phyloP scores from a whole-genome alignment of 2,888 invertebrate species.

The Drosophila greeni region DNA sequence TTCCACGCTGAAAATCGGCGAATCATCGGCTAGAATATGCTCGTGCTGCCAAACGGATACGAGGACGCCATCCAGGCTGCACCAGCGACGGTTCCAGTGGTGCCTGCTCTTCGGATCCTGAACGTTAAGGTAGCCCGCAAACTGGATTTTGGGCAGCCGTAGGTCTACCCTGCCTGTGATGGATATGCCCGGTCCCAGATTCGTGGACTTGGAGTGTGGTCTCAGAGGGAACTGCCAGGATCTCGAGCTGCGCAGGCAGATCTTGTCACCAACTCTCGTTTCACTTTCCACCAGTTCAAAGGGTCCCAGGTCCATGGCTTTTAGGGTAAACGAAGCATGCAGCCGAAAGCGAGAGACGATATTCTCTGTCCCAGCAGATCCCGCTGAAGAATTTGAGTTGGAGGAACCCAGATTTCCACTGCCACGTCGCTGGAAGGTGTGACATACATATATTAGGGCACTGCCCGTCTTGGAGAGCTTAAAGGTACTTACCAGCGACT shows the following conservation, averaged over 20 bases:
- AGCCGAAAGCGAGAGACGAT: slow-evolving; percentile 76
- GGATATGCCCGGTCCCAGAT: slow-evolving; percentile 65
- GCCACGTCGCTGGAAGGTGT: slow-evolving; percentile 46
- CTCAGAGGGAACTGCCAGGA: slow-evolving; percentile 61
- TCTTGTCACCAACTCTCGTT: slow-evolving; percentile 43
- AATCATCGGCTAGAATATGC: slow-evolving; percentile 75
- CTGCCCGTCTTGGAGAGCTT: background rate
- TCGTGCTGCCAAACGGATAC: slow-evolving; percentile 81
- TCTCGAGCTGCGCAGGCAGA: slow-evolving; percentile 68
- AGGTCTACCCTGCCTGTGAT: slow-evolving; percentile 70
- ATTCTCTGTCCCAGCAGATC: slow-evolving; percentile 61
- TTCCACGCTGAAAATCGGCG: slow-evolving; percentile 77
- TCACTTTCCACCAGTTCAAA: slow-evolving; percentile 63
- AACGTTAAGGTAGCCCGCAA: slow-evolving; percentile 80
- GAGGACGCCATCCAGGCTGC: slow-evolving; percentile 78
- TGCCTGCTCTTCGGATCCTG: slow-evolving; percentile 78
- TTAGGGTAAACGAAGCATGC: slow-evolving; percentile 73
- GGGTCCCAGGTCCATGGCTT: slow-evolving; percentile 68
- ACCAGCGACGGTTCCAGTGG: slow-evolving; percentile 82
- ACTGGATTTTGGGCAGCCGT: slow-evolving; percentile 61
- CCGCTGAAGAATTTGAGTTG: slow-evolving; percentile 37
- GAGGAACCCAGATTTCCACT: slow-evolving; percentile 28
- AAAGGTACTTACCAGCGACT: slow-evolving; percentile 50
- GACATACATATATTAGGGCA: background rate
- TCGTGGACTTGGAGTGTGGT: slow-evolving; percentile 62